Evolutionary conservation across 2,888 invertebrate species (phyloP).

Genomic region (Caenorhabditis virilis): DNA sequence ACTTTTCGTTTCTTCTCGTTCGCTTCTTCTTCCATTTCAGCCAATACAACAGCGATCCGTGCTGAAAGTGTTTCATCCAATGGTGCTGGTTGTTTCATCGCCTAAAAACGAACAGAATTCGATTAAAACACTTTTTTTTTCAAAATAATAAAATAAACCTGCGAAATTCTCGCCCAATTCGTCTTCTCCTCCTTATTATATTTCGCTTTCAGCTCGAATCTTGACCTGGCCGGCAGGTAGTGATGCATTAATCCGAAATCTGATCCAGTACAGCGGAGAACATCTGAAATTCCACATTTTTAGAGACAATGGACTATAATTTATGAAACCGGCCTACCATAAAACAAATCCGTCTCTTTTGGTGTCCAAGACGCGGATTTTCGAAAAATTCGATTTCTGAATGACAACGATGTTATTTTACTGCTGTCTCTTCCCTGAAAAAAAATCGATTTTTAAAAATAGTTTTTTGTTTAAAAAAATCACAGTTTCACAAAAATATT

Average conservation of each 20-base stretch:
- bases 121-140: not conserved
- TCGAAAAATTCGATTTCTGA: constrained; percentile 47
- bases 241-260: constrained; percentile 67
- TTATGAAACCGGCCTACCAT: constrained; percentile 39
- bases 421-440: constrained; percentile 50
- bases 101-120: no score
- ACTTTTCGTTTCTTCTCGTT: constrained; percentile 10
- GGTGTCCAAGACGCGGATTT: constrained; percentile 53
- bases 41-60: constrained; percentile 4
- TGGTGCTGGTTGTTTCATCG: constrained; percentile 13
- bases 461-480: no score
- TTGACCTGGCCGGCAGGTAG: constrained; percentile 58
- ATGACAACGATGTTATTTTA: constrained; percentile 58
- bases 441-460: no score
- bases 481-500: no score
- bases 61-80: constrained; percentile 10
- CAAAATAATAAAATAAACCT: not conserved
- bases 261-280: constrained; percentile 60
- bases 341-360: constrained; percentile 62
- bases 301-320: not conserved
- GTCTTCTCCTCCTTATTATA: constrained; percentile 60
- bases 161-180: constrained; percentile 41
- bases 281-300: constrained; percentile 35
- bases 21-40: constrained; percentile 20
- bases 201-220: constrained; percentile 64